Conservation (phyloP, 1,140 invertebrate genomes). For the Drosophila aff. region DNA sequence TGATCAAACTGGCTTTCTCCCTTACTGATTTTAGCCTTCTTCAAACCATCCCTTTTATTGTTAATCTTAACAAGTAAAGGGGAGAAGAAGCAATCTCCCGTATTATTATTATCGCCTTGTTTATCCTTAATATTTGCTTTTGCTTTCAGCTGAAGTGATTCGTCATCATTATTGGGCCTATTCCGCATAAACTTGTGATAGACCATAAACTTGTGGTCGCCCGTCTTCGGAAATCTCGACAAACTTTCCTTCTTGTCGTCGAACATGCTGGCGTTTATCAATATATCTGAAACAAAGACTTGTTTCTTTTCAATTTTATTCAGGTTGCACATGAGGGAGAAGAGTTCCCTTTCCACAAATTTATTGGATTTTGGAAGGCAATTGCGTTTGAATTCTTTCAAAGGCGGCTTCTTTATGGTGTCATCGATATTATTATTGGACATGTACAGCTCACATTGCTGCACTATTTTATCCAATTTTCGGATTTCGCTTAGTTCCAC, state of each 20-base stretch:
- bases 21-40: constrained; percentile 14
- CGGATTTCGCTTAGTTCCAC: constrained; percentile 76
- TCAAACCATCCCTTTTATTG: constrained; percentile 36
- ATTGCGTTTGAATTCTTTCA: constrained; percentile 56
- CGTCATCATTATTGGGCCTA: constrained; percentile 12
- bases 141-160: constrained; percentile 16
- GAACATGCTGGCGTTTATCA: constrained; percentile 66
- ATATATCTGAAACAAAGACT: constrained; percentile 68
- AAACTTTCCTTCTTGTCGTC: constrained; percentile 53
- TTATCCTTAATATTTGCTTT: constrained; percentile 7
- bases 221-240: constrained; percentile 38
- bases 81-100: constrained; percentile 40
- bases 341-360: constrained; percentile 68
- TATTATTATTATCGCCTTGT: not conserved
- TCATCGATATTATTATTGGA: constrained; percentile 59
- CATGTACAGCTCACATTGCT: constrained; percentile 74
- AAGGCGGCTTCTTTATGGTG: constrained; percentile 34
- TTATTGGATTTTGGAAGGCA: constrained; percentile 57
- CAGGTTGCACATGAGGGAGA: constrained; percentile 68
- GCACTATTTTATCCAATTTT: constrained; percentile 73
- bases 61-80: constrained; percentile 31
- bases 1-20: constrained; percentile 18
- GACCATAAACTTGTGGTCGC: constrained; percentile 34
- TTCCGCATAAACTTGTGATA: constrained; percentile 47
- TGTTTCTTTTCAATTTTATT: constrained; percentile 67